These are phyloP conservation scores for Baccha elongata DNA, from an alignment of 2,888 invertebrate genomes.

Conservation along the genomic window DNA sequence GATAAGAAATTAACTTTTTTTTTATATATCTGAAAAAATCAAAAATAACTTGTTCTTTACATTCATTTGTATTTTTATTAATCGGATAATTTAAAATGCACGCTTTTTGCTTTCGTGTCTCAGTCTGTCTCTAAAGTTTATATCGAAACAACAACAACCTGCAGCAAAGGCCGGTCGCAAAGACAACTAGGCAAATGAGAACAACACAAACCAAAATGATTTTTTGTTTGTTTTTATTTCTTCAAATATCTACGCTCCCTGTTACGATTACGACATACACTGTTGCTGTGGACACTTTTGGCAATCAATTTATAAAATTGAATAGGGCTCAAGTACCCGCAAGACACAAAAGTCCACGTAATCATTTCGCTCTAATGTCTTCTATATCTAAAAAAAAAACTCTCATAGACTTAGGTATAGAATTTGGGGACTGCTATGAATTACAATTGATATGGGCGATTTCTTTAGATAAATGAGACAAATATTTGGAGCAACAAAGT, in stretches of 20 bases:
- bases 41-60: slow-evolving; percentile 18
- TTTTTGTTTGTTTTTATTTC: slow-evolving; percentile 51
- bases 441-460: slow-evolving; percentile 59
- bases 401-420: background rate
- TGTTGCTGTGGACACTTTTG: slow-evolving; percentile 69
- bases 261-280: slow-evolving; percentile 31
- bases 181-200: background rate
- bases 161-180: slow-evolving; percentile 25
- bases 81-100: slow-evolving; percentile 45
- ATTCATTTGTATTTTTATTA: slow-evolving; percentile 22
- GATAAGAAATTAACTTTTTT: background rate
- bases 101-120: slow-evolving; percentile 8
- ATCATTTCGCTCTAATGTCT: slow-evolving; percentile 4
- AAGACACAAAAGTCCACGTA: background rate
- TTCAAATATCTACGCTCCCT: slow-evolving; percentile 20
- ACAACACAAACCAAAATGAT: slow-evolving; percentile 23
- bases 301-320: slow-evolving; percentile 48
- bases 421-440: slow-evolving; percentile 44
- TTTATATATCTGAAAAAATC: background rate
- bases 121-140: background rate
- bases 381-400: background rate
- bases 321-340: slow-evolving; percentile 28
- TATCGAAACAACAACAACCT: slow-evolving; percentile 23
- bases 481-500: slow-evolving; percentile 41
- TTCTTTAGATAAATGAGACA: slow-evolving; percentile 47